These are phyloP conservation scores for Pteruthius melanotis DNA, from an alignment of 2,113 vertebrate genomes.

Conservation along the genomic window DNA sequence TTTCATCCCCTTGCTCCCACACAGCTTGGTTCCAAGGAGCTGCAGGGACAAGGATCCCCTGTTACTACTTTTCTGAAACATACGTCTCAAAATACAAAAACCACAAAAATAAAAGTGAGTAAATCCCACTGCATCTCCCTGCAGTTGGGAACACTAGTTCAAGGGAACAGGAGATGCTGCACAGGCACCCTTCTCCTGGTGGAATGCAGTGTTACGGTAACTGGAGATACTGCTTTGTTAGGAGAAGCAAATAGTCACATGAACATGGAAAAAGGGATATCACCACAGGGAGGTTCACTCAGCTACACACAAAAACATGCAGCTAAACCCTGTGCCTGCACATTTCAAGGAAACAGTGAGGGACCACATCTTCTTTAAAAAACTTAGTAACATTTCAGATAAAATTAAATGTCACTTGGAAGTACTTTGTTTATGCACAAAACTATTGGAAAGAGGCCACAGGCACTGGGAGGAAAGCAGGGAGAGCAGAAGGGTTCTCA, in stretches of 20 bases:
- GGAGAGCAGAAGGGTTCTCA: neutral
- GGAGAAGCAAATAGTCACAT: rapidly evolving
- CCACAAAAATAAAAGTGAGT: neutral
- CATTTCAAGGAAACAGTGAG: neutral
- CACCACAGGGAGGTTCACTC: neutral
- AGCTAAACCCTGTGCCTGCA: neutral
- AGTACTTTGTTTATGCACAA: neutral
- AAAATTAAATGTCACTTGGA: neutral
- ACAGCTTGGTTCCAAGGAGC: neutral
- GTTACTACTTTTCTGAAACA: neutral
- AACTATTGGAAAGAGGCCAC: neutral
- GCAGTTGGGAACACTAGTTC: neutral
- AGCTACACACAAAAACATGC: rapidly evolving
- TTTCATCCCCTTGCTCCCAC: neutral
- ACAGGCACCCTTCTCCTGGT: neutral
- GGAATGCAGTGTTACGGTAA: neutral
- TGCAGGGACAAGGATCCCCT: neutral
- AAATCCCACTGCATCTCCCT: neutral
- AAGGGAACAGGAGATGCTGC: neutral
- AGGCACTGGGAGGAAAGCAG: neutral
- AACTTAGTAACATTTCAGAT: neutral
- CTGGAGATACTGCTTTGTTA: neutral
- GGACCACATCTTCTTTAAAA: neutral
- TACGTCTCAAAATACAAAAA: neutral
- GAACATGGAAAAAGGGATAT: neutral